Conservation (phyloP, 2,888 invertebrate genomes). For the Cephus pulcher region DNA sequence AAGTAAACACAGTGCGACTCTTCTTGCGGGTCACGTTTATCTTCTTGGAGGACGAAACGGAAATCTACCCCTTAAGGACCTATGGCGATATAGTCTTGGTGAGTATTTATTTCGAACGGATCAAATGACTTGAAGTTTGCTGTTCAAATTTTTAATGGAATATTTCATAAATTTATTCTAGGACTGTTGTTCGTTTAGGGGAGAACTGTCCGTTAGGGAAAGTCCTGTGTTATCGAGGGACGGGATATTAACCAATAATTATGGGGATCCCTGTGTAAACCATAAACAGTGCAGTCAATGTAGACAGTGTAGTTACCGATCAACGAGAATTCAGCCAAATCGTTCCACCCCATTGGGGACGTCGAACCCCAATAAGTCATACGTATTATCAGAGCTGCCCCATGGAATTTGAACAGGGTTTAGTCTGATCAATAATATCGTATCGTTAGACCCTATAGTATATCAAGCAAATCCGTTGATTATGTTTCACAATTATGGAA, state of each 20-base stretch:
- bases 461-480: conserved; percentile 38
- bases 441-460: conserved; percentile 46
- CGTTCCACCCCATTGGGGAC: conserved; percentile 24
- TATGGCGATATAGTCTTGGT: conserved; percentile 87
- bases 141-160: neutral
- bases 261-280: neutral
- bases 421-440: conserved; percentile 53
- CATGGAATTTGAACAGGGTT: conserved; percentile 51
- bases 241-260: neutral
- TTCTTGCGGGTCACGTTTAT: conserved; percentile 82
- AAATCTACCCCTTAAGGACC: conserved; percentile 83
- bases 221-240: neutral
- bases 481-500: conserved; percentile 40
- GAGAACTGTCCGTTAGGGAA: neutral
- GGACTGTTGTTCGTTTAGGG: neutral
- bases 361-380: neutral
- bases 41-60: conserved; percentile 88
- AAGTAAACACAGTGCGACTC: conserved; percentile 85
- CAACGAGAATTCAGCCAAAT: neutral
- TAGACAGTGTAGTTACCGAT: neutral
- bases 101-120: conserved; percentile 42
- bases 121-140: neutral
- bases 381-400: neutral
- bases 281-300: neutral
- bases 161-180: neutral